phyloP scores from a whole-genome alignment of 2,888 invertebrate genomes.

The Drosophila rellima region DNA sequence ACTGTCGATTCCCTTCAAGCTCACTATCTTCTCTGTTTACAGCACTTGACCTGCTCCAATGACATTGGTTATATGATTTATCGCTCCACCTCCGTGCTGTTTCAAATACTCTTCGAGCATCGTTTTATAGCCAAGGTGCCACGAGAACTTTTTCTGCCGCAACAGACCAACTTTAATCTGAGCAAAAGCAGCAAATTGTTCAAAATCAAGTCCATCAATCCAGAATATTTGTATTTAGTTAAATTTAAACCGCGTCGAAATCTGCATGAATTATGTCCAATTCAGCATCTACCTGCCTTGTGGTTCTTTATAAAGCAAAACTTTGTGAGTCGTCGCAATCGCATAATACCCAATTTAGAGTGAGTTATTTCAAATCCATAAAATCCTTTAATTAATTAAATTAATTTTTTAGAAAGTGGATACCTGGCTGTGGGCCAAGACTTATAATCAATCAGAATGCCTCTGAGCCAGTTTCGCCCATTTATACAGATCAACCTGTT shows the following conservation, averaged over 20 bases:
- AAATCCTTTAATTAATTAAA: background rate
- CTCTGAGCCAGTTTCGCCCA: constrained; percentile 23
- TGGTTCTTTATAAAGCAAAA: constrained; percentile 91
- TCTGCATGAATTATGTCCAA: constrained; percentile 86
- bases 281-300: constrained; percentile 88
- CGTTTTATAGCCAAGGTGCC: constrained; percentile 88
- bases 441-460: constrained; percentile 86
- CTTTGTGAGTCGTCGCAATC: constrained; percentile 87
- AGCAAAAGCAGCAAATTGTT: constrained; percentile 75
- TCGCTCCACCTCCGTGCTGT: constrained; percentile 88
- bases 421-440: constrained; percentile 90
- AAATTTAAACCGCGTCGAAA: constrained; percentile 88
- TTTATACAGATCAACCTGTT: constrained; percentile 63
- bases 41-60: constrained; percentile 88
- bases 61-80: constrained; percentile 87
- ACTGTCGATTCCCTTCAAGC: background rate
- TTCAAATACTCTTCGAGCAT: constrained; percentile 89
- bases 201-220: constrained; percentile 85
- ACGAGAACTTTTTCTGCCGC: constrained; percentile 89
- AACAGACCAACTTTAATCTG: constrained; percentile 85
- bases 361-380: constrained; percentile 86
- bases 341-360: constrained; percentile 91
- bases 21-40: constrained; percentile 40
- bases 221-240: constrained; percentile 88
- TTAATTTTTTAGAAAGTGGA: constrained; percentile 87